Conservation (phyloP, 2,797 vertebrate species). For the Thamnophis elegans region DNA sequence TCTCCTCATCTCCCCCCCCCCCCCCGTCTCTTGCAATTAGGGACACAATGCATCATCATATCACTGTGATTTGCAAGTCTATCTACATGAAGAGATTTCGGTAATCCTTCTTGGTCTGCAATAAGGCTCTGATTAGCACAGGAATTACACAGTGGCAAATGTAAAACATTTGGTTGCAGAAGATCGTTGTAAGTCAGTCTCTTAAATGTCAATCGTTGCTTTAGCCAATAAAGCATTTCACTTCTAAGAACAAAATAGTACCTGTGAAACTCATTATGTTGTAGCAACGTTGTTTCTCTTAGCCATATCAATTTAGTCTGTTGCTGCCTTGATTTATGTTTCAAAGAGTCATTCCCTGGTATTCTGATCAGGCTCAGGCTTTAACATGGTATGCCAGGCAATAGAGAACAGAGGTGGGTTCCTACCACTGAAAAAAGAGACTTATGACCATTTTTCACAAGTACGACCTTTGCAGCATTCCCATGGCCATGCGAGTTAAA, state of each 20-base stretch:
- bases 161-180: slow-evolving; percentile 47
- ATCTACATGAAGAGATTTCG: slow-evolving; percentile 38
- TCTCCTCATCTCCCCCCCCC: slow-evolving; percentile 10
- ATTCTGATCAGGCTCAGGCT: slow-evolving; percentile 5
- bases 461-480: background rate
- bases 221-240: slow-evolving; percentile 32
- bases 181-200: slow-evolving; percentile 41
- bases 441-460: background rate
- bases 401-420: background rate
- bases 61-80: slow-evolving; percentile 43
- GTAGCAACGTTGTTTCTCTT: slow-evolving; percentile 5
- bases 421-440: background rate
- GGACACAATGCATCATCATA: slow-evolving; percentile 30
- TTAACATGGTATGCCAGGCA: background rate
- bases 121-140: slow-evolving; percentile 42
- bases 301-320: slow-evolving; percentile 21
- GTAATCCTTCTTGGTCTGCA: slow-evolving; percentile 51
- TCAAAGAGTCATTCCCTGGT: slow-evolving; percentile 24
- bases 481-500: background rate
- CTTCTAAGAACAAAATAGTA: slow-evolving; percentile 51
- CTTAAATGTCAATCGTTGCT: slow-evolving; percentile 50
- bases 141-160: slow-evolving; percentile 30
- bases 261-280: slow-evolving; percentile 49
- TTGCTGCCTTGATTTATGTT: background rate
- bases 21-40: slow-evolving; percentile 36